Base-by-base conservation (phyloP, 2,888 invertebrate genomes). In the Eristalis tenax region DNA sequence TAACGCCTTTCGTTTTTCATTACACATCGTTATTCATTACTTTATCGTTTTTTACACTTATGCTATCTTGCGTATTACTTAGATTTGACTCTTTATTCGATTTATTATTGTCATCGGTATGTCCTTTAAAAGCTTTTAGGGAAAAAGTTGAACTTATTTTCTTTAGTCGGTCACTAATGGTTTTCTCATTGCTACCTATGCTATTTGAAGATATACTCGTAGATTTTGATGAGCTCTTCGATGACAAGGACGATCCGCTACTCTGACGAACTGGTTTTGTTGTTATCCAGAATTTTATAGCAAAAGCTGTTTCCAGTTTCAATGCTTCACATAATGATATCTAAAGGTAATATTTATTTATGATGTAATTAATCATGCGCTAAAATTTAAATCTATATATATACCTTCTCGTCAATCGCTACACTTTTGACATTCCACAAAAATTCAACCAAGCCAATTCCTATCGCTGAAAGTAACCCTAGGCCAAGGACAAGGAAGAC, bases 401-500 rank as follows among this genome's bases (percentile, higher is more conserved):
- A n/a, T 91, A 97, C 97, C 94, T 96, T 96, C 92, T 97, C 96
- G 81, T 95, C 95, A 1, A 96, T 95, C 28, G 97, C 95, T 66
- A 97, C 95, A 90, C 96, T 94, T 89, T 96, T 95, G 1, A 97
- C 95, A 91, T 98, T 97, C 95, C 97, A 96, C 22, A 97, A 93
- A 91, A 98, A 98, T 92, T 99, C 98, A 23, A 96, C 94, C 11
- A 97, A 92, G 5, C 97, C 97, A 22, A 98, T 95, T 2, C 96
- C 85, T 57, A 96, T 93, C 0, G 97, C 96, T 23, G 96, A 92
- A 1, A 94, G 90, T 65, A 97, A 95, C 0, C 98, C 98, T 10
- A 94, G 93, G 1, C 96, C 95, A 8, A 98, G 94, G 4, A 98
- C 97, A 32, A 98, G 94, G 92, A 98, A 98, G 64, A 98, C 97